Percentiles rank a stretch among this genome's conserved stretches.
Conservation (phyloP, 2,888 invertebrate species). For the Dryobotodes eremita region DNA sequence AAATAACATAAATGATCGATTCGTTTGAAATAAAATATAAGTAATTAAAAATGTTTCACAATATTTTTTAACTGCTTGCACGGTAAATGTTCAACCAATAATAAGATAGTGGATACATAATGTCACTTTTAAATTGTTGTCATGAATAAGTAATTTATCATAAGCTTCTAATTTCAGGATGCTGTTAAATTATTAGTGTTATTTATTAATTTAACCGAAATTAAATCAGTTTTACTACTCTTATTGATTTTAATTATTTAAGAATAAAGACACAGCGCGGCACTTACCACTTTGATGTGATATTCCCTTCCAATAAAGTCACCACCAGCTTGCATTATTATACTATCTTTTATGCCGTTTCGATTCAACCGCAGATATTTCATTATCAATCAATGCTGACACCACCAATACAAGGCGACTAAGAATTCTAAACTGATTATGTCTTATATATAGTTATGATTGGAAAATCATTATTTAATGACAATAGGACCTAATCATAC, state of each 20-base stretch:
- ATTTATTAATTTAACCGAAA: not conserved
- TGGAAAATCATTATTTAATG: slow-evolving; percentile 79
- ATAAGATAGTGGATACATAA: not conserved
- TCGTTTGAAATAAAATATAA: not conserved
- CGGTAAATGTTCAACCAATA: not conserved
- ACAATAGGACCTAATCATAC: slow-evolving; percentile 74
- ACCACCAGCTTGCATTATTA: slow-evolving; percentile 46
- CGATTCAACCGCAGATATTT: slow-evolving; percentile 39
- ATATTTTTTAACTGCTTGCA: slow-evolving; percentile 16
- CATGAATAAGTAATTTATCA: not conserved
- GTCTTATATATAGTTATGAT: slow-evolving; percentile 78
- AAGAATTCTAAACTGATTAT: slow-evolving; percentile 64
- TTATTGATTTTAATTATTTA: not conserved
- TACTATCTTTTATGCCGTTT: slow-evolving; percentile 19
- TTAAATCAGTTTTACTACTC: not conserved
- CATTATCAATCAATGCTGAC: slow-evolving; percentile 40
- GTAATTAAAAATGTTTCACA: slow-evolving; percentile 1
- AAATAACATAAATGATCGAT: not conserved
- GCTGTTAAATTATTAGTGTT: not conserved
- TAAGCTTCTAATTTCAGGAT: not conserved
- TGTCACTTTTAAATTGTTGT: not conserved
- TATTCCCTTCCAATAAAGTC: slow-evolving; percentile 26
- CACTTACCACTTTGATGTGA: slow-evolving; percentile 47
- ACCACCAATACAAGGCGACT: slow-evolving; percentile 64
- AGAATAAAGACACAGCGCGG: not conserved